Evolutionary conservation across 2,888 invertebrate genomes (phyloP), one percentile per base, ranked within the genome.

Genomic region (Ligdia adustata): DNA sequence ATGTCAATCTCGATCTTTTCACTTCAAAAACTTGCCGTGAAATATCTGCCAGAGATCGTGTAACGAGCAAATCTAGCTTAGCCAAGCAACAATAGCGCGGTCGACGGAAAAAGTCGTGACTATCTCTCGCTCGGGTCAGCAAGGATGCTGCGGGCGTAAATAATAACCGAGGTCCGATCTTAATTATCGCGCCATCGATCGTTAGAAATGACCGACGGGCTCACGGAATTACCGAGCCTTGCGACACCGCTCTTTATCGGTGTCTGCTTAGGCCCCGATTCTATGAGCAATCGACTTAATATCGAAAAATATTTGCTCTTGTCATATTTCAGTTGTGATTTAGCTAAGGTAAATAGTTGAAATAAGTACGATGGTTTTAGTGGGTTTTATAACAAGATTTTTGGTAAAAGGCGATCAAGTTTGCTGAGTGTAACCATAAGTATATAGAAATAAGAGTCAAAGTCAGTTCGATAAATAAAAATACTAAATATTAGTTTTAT

Each of bases 131-230:
- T 63, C 72, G 69, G 84, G 84, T 82, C 87, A 79, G 78, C 66
- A 79, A 73, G 78, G 80, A 81, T 75, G 86, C 88, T 84, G 75
- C 82, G 74, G 88, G 88, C 88, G 86, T 85, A 87, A 88, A 86
- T 89, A 88, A 85, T 86, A 16, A 78, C 82, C 75, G 79, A 77
- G 77, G 84, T 79, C 86, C 78, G 76, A 87, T 86, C 87, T 88
- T 89, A 89, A 89, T 88, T 89, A 89, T 88, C 88, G 82, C 75
- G 76, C n/a, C n/a, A n/a, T n/a, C 82, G 79, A 89, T 89, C 88
- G 85, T 86, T 86, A 86, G 86, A 85, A 82, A 86, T 85, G 83
- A 86, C 83, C 85, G 82, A 82, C 79, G 81, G 82, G 75, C 76
- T 75, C 70, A 71, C 82, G 82, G 83, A 86, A 83, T 82, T 83